Evolutionary conservation across 2,888 invertebrate species (phyloP).

Genomic region (Trichopoda pennipes): DNA sequence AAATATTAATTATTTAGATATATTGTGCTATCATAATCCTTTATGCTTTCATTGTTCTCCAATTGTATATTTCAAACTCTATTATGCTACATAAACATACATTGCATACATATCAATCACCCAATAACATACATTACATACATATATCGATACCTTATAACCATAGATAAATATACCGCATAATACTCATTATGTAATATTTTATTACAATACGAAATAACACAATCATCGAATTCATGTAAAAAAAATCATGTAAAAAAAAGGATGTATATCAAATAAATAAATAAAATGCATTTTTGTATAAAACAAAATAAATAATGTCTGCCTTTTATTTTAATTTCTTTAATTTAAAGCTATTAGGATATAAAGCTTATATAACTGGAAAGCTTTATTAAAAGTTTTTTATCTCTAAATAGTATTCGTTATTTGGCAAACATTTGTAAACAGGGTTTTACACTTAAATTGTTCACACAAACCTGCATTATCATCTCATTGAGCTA

Average conservation of each 20-base stretch:
- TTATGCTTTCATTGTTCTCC: constrained; percentile 76
- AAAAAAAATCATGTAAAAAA: constrained; percentile 66
- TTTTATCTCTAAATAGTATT: too few species aligned
- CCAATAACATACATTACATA: constrained; percentile 52
- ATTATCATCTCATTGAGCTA: too few species aligned
- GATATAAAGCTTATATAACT: not conserved
- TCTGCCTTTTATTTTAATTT: not conserved
- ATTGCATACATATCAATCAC: constrained; percentile 15
- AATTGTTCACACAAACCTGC: too few species aligned
- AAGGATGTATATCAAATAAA: constrained; percentile 73
- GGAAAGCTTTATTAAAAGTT: too few species aligned
- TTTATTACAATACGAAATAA: constrained; percentile 28
- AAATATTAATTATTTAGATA: constrained; percentile 40
- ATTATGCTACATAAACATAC: constrained; percentile 65
- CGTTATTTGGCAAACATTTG: too few species aligned
- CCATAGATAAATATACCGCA: constrained; percentile 54
- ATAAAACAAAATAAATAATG: constrained; percentile 77
- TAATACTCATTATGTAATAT: constrained; percentile 65
- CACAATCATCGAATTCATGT: constrained; percentile 57
- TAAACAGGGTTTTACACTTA: too few species aligned
- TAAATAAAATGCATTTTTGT: constrained; percentile 80
- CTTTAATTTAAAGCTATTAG: not conserved
- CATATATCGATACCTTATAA: constrained; percentile 55
- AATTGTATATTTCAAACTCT: constrained; percentile 75
- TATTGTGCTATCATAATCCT: constrained; percentile 64